Percentiles rank a stretch among this genome's conserved stretches.
phyloP scores from a whole-genome alignment of 2,113 vertebrate species.

The Chelonoidis abingdonii region DNA sequence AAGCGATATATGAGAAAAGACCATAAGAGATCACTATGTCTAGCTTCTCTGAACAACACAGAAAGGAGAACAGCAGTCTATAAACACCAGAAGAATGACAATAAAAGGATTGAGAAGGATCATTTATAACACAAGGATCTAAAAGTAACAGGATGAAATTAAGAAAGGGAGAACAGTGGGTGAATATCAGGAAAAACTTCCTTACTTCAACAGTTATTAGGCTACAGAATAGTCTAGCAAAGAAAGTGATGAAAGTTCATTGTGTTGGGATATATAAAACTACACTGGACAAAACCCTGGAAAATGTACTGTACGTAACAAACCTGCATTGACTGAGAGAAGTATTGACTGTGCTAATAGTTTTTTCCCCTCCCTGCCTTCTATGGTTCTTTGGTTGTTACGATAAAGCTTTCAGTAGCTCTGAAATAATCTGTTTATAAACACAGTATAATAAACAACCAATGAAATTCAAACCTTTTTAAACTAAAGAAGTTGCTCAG shows the following conservation, averaged over 20 bases:
- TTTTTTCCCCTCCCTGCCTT: neutral
- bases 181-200: neutral
- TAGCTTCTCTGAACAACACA: neutral
- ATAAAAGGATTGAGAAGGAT: neutral
- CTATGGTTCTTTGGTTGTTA: rapidly evolving
- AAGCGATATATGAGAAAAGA: neutral
- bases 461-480: neutral
- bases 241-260: too few species aligned
- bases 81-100: neutral
- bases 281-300: too few species aligned
- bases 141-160: neutral
- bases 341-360: neutral
- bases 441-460: rapidly evolving
- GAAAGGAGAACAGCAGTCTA: neutral
- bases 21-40: neutral
- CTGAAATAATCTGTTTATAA: neutral
- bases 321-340: neutral
- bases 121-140: neutral
- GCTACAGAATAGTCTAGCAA: too few species aligned
- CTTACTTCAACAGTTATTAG: too few species aligned
- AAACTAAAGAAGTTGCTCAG: neutral
- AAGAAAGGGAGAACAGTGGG: neutral
- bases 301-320: neutral
- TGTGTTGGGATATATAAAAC: too few species aligned
- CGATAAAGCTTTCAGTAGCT: neutral